Percentiles rank a stretch among this genome's conserved stretches.
phyloP scores from a whole-genome alignment of 2,888 invertebrate genomes.

The Sinhomidia bicolor region DNA sequence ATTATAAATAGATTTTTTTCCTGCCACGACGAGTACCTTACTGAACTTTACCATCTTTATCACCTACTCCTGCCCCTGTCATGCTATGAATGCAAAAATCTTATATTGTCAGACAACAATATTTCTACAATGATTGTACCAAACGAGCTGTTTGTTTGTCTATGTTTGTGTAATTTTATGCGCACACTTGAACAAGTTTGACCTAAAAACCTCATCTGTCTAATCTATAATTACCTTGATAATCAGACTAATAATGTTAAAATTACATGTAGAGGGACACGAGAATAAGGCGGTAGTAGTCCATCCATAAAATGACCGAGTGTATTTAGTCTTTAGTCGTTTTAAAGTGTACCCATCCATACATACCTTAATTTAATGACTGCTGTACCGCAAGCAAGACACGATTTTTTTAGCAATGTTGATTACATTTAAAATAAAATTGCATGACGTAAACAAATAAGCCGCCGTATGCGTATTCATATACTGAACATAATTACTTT shows the following conservation, averaged over 20 bases:
- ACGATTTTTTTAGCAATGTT: neutral
- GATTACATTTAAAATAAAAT: neutral
- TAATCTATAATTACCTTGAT: constrained; percentile 66
- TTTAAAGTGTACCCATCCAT: constrained; percentile 7
- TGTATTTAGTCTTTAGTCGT: neutral
- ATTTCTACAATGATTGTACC: neutral
- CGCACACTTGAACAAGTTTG: constrained; percentile 46
- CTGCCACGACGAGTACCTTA: neutral
- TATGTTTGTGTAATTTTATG: neutral
- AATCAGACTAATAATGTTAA: constrained; percentile 63
- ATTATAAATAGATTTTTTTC: neutral
- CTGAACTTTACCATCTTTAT: constrained; percentile 1
- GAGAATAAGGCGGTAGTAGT: constrained; percentile 47
- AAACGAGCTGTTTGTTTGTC: neutral
- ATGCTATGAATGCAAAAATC: neutral
- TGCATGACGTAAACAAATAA: neutral
- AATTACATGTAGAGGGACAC: neutral
- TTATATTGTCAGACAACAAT: neutral
- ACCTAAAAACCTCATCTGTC: constrained; percentile 66
- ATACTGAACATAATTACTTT: constrained; percentile 6
- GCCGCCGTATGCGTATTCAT: too few relatives aligned
- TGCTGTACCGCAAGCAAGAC: constrained; percentile 23
- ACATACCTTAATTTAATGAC: neutral
- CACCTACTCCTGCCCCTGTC: neutral
- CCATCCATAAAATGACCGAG: neutral